These are phyloP conservation scores for Macquaria ambigua DNA, from an alignment of 2,113 vertebrate genomes.

Conservation along the genomic window DNA sequence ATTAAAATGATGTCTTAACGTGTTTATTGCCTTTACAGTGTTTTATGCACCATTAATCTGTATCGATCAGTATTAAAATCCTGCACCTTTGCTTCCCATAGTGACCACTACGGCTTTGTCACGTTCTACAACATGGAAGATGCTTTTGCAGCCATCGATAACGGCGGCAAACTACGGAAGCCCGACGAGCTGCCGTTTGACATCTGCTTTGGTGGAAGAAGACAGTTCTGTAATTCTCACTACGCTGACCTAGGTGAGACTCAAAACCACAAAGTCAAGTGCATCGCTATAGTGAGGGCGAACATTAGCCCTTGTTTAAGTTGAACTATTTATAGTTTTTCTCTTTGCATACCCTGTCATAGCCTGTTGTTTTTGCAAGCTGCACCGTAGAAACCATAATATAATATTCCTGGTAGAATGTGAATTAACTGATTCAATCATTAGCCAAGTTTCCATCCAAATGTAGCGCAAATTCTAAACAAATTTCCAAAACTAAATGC, in stretches of 20 bases:
- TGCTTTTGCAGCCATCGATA: slow-evolving; percentile 93
- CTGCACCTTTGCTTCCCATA: slow-evolving; percentile 51
- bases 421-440: not conserved
- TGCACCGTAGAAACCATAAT: no score
- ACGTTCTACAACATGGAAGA: slow-evolving; percentile 92
- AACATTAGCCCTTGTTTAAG: not conserved
- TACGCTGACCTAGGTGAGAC: slow-evolving; percentile 92
- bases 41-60: not conserved
- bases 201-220: slow-evolving; percentile 93
- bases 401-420: not conserved
- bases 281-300: not conserved
- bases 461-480: not conserved
- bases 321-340: not conserved
- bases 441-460: not conserved
- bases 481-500: not conserved
- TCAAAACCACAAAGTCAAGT: not conserved
- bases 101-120: slow-evolving; percentile 95
- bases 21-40: accelerated
- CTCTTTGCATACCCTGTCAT: no score
- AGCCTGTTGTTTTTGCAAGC: not conserved
- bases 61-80: not conserved
- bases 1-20: not conserved
- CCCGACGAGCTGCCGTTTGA: slow-evolving; percentile 93
- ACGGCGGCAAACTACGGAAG: slow-evolving; percentile 88
- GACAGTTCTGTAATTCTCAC: slow-evolving; percentile 93